phyloP scores from a whole-genome alignment of 2,888 invertebrate genomes.

The Drosophila barbarae region DNA sequence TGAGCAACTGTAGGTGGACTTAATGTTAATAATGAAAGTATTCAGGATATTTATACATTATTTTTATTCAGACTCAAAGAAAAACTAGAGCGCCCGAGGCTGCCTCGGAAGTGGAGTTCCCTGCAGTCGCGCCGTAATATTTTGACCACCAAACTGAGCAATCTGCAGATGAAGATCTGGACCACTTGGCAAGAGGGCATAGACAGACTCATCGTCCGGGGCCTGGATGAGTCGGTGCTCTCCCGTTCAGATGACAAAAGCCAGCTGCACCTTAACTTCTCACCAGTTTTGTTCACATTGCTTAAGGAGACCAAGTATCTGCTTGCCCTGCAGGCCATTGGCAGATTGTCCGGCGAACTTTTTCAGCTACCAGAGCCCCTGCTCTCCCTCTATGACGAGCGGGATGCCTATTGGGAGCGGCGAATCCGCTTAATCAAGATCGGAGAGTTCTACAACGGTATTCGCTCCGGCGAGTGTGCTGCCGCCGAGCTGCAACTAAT shows the following conservation, averaged over 20 bases:
- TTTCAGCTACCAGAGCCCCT: constrained; percentile 62
- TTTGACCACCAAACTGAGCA: constrained; percentile 78
- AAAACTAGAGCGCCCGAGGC: constrained; percentile 41
- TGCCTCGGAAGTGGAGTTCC: constrained; percentile 54
- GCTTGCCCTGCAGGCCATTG: constrained; percentile 81
- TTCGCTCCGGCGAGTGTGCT: constrained; percentile 85
- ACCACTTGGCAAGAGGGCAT: constrained; percentile 81
- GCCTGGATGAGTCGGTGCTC: constrained; percentile 75
- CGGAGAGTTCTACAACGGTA: constrained; percentile 90
- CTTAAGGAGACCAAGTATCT: constrained; percentile 91
- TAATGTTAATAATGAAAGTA: background rate
- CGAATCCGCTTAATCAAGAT: constrained; percentile 82
- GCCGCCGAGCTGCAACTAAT: constrained; percentile 89
- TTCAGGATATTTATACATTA: too few relatives aligned
- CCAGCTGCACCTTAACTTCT: constrained; percentile 67
- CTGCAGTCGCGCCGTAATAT: constrained; percentile 70
- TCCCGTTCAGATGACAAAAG: constrained; percentile 34
- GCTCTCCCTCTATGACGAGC: constrained; percentile 66
- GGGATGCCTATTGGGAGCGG: constrained; percentile 74
- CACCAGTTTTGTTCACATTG: constrained; percentile 84
- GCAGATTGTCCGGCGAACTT: constrained; percentile 48
- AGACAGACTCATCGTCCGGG: constrained; percentile 80
- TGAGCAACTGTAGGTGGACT: constrained; percentile 59
- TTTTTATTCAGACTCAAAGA: constrained; percentile 37
- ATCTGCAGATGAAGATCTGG: constrained; percentile 81